These are phyloP conservation scores for Oncopeltus fasciatus DNA, from an alignment of 1,140 invertebrate genomes.

Conservation along the genomic window DNA sequence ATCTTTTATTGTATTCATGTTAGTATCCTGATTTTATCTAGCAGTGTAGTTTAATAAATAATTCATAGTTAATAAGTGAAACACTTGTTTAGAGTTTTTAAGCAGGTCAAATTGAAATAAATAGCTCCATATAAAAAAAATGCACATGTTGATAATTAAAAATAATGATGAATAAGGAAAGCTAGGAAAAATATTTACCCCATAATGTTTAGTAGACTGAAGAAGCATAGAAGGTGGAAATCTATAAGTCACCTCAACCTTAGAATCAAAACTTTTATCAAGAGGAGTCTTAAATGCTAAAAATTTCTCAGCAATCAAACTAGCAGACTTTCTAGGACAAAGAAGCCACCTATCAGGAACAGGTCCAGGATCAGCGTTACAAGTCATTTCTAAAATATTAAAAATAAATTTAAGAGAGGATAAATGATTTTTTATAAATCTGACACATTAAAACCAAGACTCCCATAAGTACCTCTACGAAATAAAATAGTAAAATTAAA, in stretches of 20 bases:
- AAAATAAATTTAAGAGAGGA: background rate
- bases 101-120: no score
- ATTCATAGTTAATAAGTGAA: no score
- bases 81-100: no score
- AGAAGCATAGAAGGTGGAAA: conserved; percentile 80
- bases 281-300: conserved; percentile 89
- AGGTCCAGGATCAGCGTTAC: conserved; percentile 37
- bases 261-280: conserved; percentile 54
- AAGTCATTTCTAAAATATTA: background rate
- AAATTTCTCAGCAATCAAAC: conserved; percentile 62
- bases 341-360: conserved; percentile 80
- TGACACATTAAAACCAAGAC: no score
- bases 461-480: no score
- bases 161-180: background rate
- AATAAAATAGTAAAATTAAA: no score
- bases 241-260: conserved; percentile 61
- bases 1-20: no score
- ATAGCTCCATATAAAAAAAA: no score
- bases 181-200: conserved; percentile 32
- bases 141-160: no score
- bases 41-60: no score
- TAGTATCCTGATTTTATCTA: no score
- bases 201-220: conserved; percentile 49
- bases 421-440: no score
- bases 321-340: conserved; percentile 72